Base-by-base conservation (phyloP, 2,113 vertebrate genomes). In the Lasiurus borealis region DNA sequence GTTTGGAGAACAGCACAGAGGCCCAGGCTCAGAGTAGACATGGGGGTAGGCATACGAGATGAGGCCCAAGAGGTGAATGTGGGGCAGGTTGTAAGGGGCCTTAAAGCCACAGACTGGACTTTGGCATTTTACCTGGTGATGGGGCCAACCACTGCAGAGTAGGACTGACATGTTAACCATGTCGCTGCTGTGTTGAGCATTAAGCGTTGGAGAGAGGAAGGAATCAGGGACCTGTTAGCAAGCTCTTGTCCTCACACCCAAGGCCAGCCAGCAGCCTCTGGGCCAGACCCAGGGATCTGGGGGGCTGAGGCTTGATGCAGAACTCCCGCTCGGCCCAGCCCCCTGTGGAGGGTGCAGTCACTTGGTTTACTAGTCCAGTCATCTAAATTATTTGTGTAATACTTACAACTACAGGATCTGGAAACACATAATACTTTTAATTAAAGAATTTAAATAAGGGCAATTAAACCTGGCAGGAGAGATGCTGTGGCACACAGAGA, bases 371-470 rank as follows among this genome's bases (percentile, higher is more conserved):
- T 5, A 93, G 94, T 78, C 85, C 59, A 85, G 73, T 50, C 91
- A 90, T 95, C 85, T 82, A 89, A 94, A 97, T 89, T 95, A 98
- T 97, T 95, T 96, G 54, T 90, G 59, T 89, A 88, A 95, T 94
- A 94, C 91, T 95, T 93, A 93, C 88, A 96, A 90, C 76, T 95
- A 92, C 81, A 64, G 80, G 76, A 97, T 96, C 81, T 90, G 88
- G 92, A 96, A 97, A 94, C 73, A 97, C 34, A 90, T 46, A 90
- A 92, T 90, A 94, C 40, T 92, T 82, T 96, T 98, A 96, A 98
- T 98, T 97, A 97, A 97, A 91, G 50, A 94, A 94, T 97, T 98
- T 97, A 98, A 98, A 95, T 91, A 96, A 97, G 96, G 96, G 88
- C 91, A 96, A 97, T 97, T 98, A 97, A 97, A 97, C 83, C 78